These are phyloP conservation scores for Thamnophis sirtalis DNA, from an alignment of 2,113 vertebrate species.

Conservation along the genomic window DNA sequence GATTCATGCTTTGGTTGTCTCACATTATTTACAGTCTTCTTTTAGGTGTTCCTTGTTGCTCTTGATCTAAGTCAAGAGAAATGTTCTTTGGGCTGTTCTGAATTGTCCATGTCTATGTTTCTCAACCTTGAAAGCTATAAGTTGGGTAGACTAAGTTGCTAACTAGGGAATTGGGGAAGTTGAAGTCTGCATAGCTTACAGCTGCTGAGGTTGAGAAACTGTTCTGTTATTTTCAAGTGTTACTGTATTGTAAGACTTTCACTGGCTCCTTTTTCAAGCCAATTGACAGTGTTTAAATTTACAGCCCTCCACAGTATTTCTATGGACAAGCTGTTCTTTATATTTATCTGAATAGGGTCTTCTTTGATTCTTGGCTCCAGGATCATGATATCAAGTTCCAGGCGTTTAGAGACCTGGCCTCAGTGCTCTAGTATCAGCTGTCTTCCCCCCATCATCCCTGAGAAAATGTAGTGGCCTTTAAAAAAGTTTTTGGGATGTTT, in stretches of 20 bases:
- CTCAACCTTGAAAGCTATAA: neutral
- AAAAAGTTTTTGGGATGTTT: neutral
- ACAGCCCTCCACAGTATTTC: neutral
- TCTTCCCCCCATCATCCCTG: neutral
- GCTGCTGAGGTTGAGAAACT: neutral
- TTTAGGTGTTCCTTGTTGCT: neutral
- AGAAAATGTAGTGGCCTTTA: neutral
- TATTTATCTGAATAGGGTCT: neutral
- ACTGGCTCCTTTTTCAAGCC: neutral
- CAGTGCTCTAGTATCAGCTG: neutral
- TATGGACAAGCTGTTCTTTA: neutral
- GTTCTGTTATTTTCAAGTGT: neutral
- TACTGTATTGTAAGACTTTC: neutral
- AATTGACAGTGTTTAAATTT: neutral
- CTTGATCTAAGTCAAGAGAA: neutral
- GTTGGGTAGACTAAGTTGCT: neutral
- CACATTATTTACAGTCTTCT: neutral
- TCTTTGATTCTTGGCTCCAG: neutral
- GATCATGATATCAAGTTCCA: neutral
- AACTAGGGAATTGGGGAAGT: neutral
- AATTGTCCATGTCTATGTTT: neutral
- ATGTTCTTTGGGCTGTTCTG: neutral
- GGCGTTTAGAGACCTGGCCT: neutral
- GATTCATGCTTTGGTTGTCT: neutral
- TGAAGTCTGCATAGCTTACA: neutral